These are phyloP conservation scores for Mobula hypostoma DNA, from an alignment of 2,113 vertebrate genomes.

Conservation along the genomic window DNA sequence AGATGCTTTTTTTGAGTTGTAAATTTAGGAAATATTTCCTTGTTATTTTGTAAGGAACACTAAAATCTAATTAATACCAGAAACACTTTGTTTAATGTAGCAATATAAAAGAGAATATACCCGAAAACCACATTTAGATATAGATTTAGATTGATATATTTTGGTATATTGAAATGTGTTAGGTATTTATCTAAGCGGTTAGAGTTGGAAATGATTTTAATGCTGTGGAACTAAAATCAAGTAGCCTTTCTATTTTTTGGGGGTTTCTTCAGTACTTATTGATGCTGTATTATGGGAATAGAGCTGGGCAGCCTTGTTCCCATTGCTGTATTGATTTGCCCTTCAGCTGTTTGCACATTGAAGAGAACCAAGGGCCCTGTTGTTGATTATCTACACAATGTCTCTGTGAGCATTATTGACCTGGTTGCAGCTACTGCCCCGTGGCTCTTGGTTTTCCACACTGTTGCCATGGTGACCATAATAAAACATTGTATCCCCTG, in stretches of 20 bases:
- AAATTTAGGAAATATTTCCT: not conserved
- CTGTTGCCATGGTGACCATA: slow-evolving; percentile 64
- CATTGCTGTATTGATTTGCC: slow-evolving; percentile 61
- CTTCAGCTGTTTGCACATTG: slow-evolving; percentile 60
- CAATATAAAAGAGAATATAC: not conserved
- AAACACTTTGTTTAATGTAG: not conserved
- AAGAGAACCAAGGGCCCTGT: slow-evolving; percentile 55
- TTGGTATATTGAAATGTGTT: not conserved
- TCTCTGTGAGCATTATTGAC: slow-evolving; percentile 68
- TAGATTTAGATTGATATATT: not conserved
- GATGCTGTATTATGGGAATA: slow-evolving; percentile 50
- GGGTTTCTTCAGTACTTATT: slow-evolving; percentile 44
- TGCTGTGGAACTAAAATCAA: not conserved
- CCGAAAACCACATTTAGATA: not conserved
- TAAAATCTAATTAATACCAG: not conserved
- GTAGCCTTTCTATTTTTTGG: slow-evolving; percentile 41
- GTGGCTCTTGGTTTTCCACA: slow-evolving; percentile 61
- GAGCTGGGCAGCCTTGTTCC: slow-evolving; percentile 59
- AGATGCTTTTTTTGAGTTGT: not conserved
- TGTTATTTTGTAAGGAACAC: not conserved
- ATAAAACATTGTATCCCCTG: slow-evolving; percentile 58
- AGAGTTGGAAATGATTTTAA: not conserved
- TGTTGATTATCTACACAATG: slow-evolving; percentile 64
- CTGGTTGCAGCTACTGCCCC: slow-evolving; percentile 58
- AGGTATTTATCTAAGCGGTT: not conserved